These are phyloP conservation scores for Drosophila robusta DNA, from an alignment of 2,888 invertebrate species.

Conservation along the genomic window DNA sequence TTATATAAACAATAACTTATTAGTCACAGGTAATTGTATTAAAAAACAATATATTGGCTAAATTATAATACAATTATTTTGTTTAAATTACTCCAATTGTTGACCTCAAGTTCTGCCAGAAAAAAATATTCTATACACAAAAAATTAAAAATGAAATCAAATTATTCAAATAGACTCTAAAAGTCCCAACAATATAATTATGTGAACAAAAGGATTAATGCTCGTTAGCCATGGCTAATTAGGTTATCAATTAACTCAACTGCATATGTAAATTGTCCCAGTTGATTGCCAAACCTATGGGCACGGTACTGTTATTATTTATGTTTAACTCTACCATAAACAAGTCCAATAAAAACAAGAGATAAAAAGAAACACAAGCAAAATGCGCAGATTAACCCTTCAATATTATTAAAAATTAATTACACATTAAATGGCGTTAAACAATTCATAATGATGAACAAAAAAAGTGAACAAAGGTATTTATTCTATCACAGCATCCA, in stretches of 20 bases:
- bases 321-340: slow-evolving; percentile 10
- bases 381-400: slow-evolving; percentile 33
- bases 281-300: neutral
- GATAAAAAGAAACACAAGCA: slow-evolving; percentile 8
- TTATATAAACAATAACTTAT: no score
- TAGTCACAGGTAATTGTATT: no score
- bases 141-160: slow-evolving; percentile 1
- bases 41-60: no score
- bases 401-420: slow-evolving; percentile 60
- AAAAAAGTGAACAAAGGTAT: slow-evolving; percentile 3
- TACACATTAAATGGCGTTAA: slow-evolving; percentile 53
- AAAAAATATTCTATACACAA: neutral
- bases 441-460: slow-evolving; percentile 2
- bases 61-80: no score
- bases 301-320: slow-evolving; percentile 6
- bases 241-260: slow-evolving; percentile 44
- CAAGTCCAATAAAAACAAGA: neutral
- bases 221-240: slow-evolving; percentile 39
- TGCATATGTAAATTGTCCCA: slow-evolving; percentile 24
- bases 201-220: slow-evolving; percentile 12
- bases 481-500: slow-evolving; percentile 26
- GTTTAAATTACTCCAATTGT: no score
- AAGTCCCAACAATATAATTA: neutral
- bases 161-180: neutral
- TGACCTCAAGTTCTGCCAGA: no score